These are phyloP conservation scores for Rhynchonema sp. DNA, from an alignment of 2,888 invertebrate genomes.

Conservation along the genomic window DNA sequence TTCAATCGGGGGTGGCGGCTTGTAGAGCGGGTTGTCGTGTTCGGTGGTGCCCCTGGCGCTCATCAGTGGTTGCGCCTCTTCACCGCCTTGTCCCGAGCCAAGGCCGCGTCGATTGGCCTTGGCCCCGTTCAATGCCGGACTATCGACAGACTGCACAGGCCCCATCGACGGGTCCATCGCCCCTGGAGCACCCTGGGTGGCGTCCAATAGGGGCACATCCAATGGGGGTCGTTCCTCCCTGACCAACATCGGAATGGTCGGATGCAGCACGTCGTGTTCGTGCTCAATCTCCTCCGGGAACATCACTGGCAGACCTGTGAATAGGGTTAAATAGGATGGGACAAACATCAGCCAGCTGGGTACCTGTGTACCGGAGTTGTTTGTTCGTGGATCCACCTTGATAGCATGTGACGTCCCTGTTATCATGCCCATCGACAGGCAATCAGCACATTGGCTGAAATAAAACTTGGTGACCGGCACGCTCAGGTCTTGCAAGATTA, in stretches of 20 bases:
- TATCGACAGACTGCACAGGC: neutral
- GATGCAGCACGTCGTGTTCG: slow-evolving; percentile 2
- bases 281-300: neutral
- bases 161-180: neutral
- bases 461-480: neutral
- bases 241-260: neutral
- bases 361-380: too few relatives aligned
- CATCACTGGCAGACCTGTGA: neutral
- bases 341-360: neutral
- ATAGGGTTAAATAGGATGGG: neutral
- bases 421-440: too few relatives aligned
- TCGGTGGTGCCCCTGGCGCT: slow-evolving; percentile 8
- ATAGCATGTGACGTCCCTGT: too few relatives aligned
- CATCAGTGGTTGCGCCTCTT: neutral
- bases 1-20: slow-evolving; percentile 69
- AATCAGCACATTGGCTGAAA: slow-evolving; percentile 4
- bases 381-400: too few relatives aligned
- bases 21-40: slow-evolving; percentile 50
- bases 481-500: too few relatives aligned
- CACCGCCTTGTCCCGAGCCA: too few relatives aligned
- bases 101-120: neutral
- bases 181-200: neutral
- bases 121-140: neutral
- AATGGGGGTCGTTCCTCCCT: neutral
- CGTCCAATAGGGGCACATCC: neutral